These are phyloP conservation scores for Pocillopora grandis DNA, from an alignment of 92 coral and sea anemone genomes.

Conservation along the genomic window DNA sequence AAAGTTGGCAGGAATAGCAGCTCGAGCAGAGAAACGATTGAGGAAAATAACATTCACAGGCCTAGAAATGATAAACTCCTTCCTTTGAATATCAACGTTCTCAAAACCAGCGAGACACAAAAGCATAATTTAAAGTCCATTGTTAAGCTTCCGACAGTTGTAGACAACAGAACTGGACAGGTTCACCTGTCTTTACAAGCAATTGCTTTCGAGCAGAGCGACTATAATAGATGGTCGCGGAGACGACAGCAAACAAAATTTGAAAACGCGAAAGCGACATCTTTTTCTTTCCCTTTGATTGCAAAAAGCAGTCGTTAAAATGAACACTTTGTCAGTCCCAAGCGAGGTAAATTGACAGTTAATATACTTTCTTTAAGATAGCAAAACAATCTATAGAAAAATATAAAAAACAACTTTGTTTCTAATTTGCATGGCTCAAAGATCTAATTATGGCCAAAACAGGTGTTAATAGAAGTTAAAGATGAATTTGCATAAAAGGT, in stretches of 20 bases:
- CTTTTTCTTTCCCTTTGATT: slow-evolving; percentile 10
- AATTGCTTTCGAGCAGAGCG: slow-evolving; percentile 33
- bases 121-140: slow-evolving; percentile 4
- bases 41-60: background rate
- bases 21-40: background rate
- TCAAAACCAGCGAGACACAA: background rate
- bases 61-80: background rate
- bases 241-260: slow-evolving; percentile 3
- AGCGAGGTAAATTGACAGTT: background rate
- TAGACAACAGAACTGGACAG: slow-evolving; percentile 23
- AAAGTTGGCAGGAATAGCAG: background rate
- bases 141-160: slow-evolving; percentile 33
- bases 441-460: background rate
- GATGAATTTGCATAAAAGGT: slow-evolving; percentile 7
- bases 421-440: slow-evolving; percentile 16
- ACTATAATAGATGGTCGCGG: slow-evolving; percentile 46
- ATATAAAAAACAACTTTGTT: background rate
- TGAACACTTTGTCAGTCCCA: background rate
- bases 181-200: slow-evolving; percentile 25
- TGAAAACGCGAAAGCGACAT: slow-evolving; percentile 12
- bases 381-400: background rate
- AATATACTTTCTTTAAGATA: background rate
- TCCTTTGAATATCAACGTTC: slow-evolving; percentile 4
- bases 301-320: background rate
- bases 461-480: slow-evolving; percentile 1